Percentiles rank a stretch among this genome's conserved stretches.
These are phyloP conservation scores for Patagioenas fasciata DNA, from an alignment of 2,113 vertebrate genomes.

Conservation along the genomic window DNA sequence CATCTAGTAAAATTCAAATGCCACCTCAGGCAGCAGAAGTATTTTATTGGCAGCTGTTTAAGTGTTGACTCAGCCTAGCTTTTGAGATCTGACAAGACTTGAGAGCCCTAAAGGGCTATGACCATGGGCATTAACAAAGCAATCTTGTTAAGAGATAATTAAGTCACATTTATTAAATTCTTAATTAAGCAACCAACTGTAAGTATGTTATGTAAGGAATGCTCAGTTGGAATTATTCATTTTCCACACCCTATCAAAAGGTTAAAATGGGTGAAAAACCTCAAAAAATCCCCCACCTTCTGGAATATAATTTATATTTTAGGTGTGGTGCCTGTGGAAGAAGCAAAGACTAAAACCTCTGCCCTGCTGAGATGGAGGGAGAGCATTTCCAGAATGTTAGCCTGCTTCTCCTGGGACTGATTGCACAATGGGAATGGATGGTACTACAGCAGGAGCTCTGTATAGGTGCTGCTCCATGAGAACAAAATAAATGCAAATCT, in stretches of 20 bases:
- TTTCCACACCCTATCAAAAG: constrained; percentile 36
- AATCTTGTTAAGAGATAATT: constrained; percentile 57
- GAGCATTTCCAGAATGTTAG: not conserved
- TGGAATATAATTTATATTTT: not conserved
- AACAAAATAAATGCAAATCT: not conserved
- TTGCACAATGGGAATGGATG: not conserved
- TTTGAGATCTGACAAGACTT: constrained; percentile 25
- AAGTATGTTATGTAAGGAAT: constrained; percentile 33
- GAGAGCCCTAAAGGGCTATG: not conserved
- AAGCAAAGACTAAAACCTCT: not conserved
- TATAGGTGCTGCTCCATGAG: not conserved
- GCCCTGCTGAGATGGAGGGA: not conserved
- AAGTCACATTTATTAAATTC: constrained; percentile 62
- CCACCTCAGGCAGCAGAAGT: not conserved
- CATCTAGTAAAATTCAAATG: not conserved
- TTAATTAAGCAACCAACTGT: constrained; percentile 61
- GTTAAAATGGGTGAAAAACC: not conserved
- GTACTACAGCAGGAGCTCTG: not conserved
- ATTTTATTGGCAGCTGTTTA: constrained; percentile 24
- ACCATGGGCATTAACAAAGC: constrained; percentile 47
- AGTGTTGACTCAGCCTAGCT: constrained; percentile 32
- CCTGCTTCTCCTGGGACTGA: not conserved
- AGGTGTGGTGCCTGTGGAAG: not conserved
- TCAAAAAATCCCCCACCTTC: not conserved
- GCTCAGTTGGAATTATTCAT: constrained; percentile 13